Conservation (phyloP, 23 tunicate species). For the Phallusia fumigata region DNA sequence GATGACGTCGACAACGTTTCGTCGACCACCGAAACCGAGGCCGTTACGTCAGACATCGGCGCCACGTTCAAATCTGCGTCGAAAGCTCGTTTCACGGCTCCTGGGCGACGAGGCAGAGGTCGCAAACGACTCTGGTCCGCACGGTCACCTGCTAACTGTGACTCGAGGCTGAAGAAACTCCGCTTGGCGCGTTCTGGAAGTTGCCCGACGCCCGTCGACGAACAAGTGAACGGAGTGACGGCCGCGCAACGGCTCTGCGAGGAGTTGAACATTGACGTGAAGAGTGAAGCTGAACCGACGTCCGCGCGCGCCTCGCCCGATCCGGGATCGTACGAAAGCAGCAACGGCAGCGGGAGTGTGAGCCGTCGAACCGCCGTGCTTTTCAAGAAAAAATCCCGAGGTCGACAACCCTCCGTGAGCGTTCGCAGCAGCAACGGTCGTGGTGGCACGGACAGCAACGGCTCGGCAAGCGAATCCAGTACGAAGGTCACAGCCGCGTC, state of each 20-base stretch:
- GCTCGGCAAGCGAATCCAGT: not conserved
- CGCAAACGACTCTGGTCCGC: conserved; percentile 59
- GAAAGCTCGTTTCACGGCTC: not conserved
- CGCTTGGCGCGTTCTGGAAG: conserved; percentile 37
- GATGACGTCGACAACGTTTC: conserved; percentile 21
- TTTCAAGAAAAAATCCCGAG: conserved; percentile 60
- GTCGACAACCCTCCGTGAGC: not conserved
- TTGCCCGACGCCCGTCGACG: conserved; percentile 27
- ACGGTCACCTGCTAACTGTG: conserved; percentile 23
- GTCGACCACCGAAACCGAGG: conserved; percentile 2
- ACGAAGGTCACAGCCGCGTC: not conserved
- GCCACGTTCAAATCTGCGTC: not conserved
- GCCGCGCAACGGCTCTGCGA: conserved; percentile 9
- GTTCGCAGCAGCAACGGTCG: not conserved
- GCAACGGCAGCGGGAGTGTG: conserved; percentile 43
- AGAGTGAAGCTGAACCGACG: not conserved
- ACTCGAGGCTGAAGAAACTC: conserved; percentile 28
- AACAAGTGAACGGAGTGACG: not conserved
- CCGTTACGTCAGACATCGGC: not conserved
- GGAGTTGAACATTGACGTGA: not conserved
- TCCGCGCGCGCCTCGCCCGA: conserved; percentile 1
- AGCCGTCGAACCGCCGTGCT: conserved; percentile 76
- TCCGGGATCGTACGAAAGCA: conserved; percentile 8
- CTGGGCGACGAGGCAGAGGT: not conserved
- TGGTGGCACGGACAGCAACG: not conserved